Conservation (phyloP, 2,888 invertebrate species). For the Phortica okadai region DNA sequence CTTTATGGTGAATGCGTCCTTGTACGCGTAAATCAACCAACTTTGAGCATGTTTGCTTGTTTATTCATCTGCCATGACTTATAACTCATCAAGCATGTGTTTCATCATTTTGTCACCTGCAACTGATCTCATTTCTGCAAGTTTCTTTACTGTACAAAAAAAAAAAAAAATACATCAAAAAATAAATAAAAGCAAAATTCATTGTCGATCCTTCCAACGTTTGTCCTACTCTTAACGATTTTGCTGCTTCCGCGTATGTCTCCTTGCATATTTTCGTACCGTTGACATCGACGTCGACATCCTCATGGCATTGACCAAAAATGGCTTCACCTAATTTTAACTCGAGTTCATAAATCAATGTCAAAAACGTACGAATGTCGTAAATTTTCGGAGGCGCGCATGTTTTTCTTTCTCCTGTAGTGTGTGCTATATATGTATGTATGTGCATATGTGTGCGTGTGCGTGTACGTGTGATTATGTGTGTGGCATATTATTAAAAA, state of each 20-base stretch:
- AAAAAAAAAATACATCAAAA: not conserved
- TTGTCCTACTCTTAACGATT: too few relatives aligned
- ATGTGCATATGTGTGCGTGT: constrained; percentile 39
- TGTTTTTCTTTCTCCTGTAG: constrained; percentile 14
- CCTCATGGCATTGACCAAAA: constrained; percentile 58
- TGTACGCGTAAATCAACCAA: too few relatives aligned
- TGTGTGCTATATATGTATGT: constrained; percentile 46
- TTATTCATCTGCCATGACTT: too few relatives aligned
- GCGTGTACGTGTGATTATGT: constrained; percentile 11
- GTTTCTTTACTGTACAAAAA: not conserved
- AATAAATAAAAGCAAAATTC: not conserved
- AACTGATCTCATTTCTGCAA: not conserved
- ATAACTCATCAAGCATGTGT: not conserved
- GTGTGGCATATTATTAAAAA: constrained; percentile 5
- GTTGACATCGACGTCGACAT: not conserved
- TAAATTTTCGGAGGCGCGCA: constrained; percentile 44
- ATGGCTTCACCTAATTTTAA: constrained; percentile 74
- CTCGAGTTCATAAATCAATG: constrained; percentile 74
- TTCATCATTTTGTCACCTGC: not conserved
- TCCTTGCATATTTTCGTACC: not conserved
- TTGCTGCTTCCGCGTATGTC: not conserved
- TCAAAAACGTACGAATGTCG: constrained; percentile 72
- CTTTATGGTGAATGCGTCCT: too few relatives aligned
- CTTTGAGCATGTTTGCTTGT: too few relatives aligned
- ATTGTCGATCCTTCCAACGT: not conserved